Percentiles rank a stretch among this genome's conserved stretches.
Evolutionary conservation across 2,113 vertebrate genomes (phyloP).

Genomic region (Malurus melanocephalus): DNA sequence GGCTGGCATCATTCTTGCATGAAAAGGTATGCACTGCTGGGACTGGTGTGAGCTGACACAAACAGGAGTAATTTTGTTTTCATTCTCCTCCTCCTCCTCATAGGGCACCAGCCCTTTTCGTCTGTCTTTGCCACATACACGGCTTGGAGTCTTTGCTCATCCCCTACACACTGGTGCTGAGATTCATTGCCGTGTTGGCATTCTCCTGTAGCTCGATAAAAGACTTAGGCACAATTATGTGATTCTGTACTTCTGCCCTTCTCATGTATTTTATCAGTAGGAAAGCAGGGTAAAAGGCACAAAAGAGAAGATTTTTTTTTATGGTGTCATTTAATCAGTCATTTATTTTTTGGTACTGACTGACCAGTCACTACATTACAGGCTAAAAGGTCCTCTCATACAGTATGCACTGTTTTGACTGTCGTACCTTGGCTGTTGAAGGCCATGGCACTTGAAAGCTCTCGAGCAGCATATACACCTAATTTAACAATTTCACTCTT

Average conservation of each 20-base stretch:
- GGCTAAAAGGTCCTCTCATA: background rate
- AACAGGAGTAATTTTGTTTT: background rate
- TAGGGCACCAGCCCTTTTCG: background rate
- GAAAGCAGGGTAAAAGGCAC: background rate
- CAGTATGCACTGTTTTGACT: background rate
- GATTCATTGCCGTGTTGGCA: rapidly evolving
- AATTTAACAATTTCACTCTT: constrained; percentile 10
- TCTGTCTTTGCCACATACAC: rapidly evolving
- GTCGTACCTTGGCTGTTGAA: background rate
- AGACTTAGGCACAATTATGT: background rate
- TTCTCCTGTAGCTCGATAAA: background rate
- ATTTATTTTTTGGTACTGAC: constrained; percentile 10
- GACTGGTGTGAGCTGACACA: rapidly evolving
- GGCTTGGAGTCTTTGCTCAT: background rate
- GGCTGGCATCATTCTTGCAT: background rate
- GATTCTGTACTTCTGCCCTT: background rate
- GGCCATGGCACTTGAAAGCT: background rate
- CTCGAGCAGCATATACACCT: background rate
- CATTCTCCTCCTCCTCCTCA: background rate
- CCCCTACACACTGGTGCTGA: background rate
- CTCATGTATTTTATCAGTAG: background rate
- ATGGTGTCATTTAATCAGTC: background rate
- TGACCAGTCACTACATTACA: background rate
- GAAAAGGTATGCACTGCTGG: rapidly evolving
- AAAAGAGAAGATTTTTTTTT: background rate